A percentile compares a stretch with the other conserved stretches of the same genome.
phyloP scores from a whole-genome alignment of 2,113 vertebrate species.

The Ranitomeya imitator region DNA sequence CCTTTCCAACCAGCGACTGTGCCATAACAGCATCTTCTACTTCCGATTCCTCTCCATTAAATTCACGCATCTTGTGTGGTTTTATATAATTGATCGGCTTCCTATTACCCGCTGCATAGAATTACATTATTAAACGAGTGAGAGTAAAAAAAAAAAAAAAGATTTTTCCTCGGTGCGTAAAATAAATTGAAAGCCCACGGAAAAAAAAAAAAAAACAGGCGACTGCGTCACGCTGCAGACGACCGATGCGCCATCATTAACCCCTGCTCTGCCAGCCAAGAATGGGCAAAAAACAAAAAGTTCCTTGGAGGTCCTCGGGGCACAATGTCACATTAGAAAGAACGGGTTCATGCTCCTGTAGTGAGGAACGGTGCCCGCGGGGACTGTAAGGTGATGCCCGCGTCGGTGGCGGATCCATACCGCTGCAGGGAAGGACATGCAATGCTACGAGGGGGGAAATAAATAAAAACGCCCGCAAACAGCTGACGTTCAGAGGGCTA shows the following conservation, averaged over 20 bases:
- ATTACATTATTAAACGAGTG: neutral
- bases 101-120: neutral
- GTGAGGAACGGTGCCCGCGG: neutral
- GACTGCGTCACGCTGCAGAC: neutral
- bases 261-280: neutral
- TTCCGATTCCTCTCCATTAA: neutral
- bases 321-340: neutral
- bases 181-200: neutral
- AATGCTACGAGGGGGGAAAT: neutral
- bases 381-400: constrained; percentile 27
- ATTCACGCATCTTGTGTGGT: neutral
- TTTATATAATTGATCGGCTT: neutral
- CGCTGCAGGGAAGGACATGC: constrained; percentile 16
- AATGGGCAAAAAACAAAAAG: neutral
- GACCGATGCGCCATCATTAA: neutral
- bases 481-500: constrained; percentile 22
- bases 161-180: neutral
- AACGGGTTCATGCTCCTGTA: neutral
- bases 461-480: constrained; percentile 7
- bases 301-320: neutral
- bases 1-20: neutral
- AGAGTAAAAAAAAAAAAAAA: neutral
- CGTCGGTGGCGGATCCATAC: neutral
- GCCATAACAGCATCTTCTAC: too few relatives aligned
- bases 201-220: neutral